phyloP scores from a whole-genome alignment of 2,797 vertebrate species.

The Glyptemys insculpta region DNA sequence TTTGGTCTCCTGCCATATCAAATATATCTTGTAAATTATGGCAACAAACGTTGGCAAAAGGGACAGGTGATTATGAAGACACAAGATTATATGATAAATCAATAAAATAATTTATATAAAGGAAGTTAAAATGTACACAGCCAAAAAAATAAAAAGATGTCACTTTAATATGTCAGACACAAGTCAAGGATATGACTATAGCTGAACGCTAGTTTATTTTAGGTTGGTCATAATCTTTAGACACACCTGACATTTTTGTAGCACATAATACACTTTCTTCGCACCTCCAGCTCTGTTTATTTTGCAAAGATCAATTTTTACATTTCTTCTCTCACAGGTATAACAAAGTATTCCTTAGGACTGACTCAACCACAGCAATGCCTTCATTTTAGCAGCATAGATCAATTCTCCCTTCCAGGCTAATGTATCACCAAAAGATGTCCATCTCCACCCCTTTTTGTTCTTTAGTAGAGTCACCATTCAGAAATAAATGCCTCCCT shows the following conservation, averaged over 20 bases:
- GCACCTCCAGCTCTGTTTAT: not conserved
- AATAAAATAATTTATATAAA: conserved; percentile 57
- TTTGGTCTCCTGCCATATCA: conserved; percentile 58
- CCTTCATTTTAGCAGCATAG: conserved; percentile 20
- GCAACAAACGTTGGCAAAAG: conserved; percentile 65
- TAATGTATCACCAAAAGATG: conserved; percentile 65
- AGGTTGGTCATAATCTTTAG: not conserved
- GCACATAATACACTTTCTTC: not conserved
- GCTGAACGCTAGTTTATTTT: fast-evolving
- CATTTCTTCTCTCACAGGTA: not conserved
- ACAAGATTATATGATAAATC: conserved; percentile 50
- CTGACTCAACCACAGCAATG: conserved; percentile 21
- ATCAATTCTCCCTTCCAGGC: conserved; percentile 59
- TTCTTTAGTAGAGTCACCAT: conserved; percentile 77
- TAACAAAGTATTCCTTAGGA: conserved; percentile 30
- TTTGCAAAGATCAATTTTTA: not conserved
- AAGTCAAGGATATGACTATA: not conserved
- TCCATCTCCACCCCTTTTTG: conserved; percentile 68
- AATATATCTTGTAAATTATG: conserved; percentile 49
- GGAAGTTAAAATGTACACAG: conserved; percentile 35
- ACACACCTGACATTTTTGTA: not conserved
- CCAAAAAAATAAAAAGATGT: conserved; percentile 4
- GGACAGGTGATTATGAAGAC: conserved; percentile 41
- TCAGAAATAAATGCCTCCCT: conserved; percentile 72
- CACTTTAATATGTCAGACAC: not conserved